Percentiles rank a stretch among this genome's conserved stretches.
Evolutionary conservation across 2,888 invertebrate species (phyloP).

Genomic region (Latrodectus elegans): DNA sequence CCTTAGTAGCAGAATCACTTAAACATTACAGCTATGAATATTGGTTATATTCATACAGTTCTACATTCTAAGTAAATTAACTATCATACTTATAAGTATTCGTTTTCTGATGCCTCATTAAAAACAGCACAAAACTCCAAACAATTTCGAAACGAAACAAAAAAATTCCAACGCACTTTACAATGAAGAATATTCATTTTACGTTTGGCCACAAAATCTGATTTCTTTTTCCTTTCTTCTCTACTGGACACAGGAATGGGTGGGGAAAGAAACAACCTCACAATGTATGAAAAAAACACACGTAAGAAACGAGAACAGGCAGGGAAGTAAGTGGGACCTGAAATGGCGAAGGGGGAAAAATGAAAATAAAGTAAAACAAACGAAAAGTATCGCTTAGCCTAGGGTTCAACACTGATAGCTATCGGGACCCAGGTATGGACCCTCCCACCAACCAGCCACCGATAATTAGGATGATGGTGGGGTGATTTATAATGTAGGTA

Average conservation of each 20-base stretch:
- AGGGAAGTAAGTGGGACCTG: constrained; percentile 1
- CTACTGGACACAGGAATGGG: too few relatives aligned
- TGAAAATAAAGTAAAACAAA: constrained; percentile 62
- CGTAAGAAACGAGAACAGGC: constrained; percentile 26
- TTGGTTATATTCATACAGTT: too few relatives aligned
- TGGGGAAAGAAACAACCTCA: neutral
- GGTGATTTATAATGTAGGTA: constrained; percentile 66
- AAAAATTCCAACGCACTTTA: constrained; percentile 62
- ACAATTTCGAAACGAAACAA: constrained; percentile 63
- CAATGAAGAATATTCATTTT: constrained; percentile 41
- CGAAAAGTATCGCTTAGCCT: constrained; percentile 66
- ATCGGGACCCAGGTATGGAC: constrained; percentile 37
- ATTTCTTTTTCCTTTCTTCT: too few relatives aligned
- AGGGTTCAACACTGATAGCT: constrained; percentile 61
- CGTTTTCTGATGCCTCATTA: constrained; percentile 32
- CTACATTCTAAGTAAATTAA: too few relatives aligned
- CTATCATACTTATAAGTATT: too few relatives aligned
- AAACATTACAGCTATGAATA: too few relatives aligned
- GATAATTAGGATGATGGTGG: constrained; percentile 66
- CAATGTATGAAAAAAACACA: constrained; percentile 10
- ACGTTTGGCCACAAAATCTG: constrained; percentile 13
- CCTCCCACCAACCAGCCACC: constrained; percentile 65
- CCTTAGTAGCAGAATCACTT: too few relatives aligned
- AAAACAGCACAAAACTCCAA: constrained; percentile 54
- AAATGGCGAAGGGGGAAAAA: neutral